These are phyloP conservation scores for Scartelaos histophorus DNA, from an alignment of 2,113 vertebrate species.

Conservation along the genomic window DNA sequence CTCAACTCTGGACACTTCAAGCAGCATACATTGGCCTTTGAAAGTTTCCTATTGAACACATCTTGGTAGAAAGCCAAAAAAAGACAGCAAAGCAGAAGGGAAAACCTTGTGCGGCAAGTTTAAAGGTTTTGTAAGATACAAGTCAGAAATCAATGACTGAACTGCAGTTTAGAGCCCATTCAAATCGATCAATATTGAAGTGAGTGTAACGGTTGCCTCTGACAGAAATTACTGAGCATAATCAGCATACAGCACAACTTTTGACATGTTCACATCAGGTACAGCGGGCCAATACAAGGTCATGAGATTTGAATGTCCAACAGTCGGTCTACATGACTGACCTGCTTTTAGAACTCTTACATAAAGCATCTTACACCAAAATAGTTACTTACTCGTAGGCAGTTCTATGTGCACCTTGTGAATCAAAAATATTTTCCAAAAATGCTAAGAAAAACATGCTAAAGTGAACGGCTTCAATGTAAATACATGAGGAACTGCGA, in stretches of 20 bases:
- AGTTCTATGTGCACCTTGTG: neutral
- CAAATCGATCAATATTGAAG: slow-evolving; percentile 1
- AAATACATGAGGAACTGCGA: neutral
- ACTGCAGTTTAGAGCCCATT: slow-evolving; percentile 11
- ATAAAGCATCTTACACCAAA: neutral
- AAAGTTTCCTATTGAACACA: neutral
- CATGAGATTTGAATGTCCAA: neutral
- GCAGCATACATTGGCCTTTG: neutral
- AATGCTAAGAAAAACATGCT: neutral
- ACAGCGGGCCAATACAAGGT: neutral
- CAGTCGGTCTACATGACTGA: neutral
- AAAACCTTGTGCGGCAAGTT: neutral
- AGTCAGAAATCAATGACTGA: slow-evolving; percentile 12
- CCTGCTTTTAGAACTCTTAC: neutral
- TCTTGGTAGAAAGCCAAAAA: neutral
- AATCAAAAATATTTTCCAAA: neutral
- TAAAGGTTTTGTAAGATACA: slow-evolving; percentile 13
- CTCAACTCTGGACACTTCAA: neutral
- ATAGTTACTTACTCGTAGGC: neutral
- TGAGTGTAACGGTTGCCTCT: neutral
- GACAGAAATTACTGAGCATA: neutral
- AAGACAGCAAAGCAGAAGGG: neutral
- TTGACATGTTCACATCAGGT: neutral
- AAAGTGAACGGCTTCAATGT: neutral
- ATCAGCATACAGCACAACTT: neutral